These are phyloP conservation scores for Nymphicus hollandicus DNA, from an alignment of 2,113 vertebrate genomes.

Conservation along the genomic window DNA sequence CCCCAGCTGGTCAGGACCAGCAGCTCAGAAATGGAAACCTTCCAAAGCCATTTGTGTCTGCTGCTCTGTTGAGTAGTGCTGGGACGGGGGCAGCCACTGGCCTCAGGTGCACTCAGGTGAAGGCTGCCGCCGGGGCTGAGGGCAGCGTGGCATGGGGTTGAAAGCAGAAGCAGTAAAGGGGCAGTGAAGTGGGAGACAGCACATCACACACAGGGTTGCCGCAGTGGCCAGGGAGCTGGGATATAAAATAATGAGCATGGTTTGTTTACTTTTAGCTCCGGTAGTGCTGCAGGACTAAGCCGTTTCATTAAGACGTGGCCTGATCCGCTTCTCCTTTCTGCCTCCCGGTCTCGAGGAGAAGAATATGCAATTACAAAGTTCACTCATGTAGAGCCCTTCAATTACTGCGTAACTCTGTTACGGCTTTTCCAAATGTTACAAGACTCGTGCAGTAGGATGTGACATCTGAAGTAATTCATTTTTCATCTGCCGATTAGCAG, in stretches of 20 bases:
- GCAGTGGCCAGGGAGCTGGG: accelerated
- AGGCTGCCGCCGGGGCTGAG: not conserved
- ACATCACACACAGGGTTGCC: not conserved
- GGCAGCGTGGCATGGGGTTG: not conserved
- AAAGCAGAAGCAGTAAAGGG: not conserved
- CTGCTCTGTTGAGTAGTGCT: accelerated
- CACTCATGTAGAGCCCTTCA: constrained; percentile 60
- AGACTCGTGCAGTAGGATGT: constrained; percentile 4
- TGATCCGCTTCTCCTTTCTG: not conserved
- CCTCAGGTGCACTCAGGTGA: not conserved
- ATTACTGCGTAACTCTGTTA: constrained; percentile 46
- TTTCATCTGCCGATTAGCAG: constrained; percentile 55
- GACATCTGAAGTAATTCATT: constrained; percentile 58
- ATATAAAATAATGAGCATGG: not conserved
- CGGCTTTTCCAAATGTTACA: not conserved
- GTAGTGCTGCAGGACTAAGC: not conserved
- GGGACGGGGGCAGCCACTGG: accelerated
- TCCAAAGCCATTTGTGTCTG: not conserved
- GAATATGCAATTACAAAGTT: constrained; percentile 57
- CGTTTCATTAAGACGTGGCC: not conserved
- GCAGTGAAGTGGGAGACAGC: not conserved
- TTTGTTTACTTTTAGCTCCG: constrained; percentile 23
- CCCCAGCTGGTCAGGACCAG: not conserved
- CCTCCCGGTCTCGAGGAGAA: not conserved
- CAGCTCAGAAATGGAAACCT: not conserved